Percentiles rank a stretch among this genome's conserved stretches.
phyloP scores from a whole-genome alignment of 2,113 vertebrate genomes.

The Pan paniscus region DNA sequence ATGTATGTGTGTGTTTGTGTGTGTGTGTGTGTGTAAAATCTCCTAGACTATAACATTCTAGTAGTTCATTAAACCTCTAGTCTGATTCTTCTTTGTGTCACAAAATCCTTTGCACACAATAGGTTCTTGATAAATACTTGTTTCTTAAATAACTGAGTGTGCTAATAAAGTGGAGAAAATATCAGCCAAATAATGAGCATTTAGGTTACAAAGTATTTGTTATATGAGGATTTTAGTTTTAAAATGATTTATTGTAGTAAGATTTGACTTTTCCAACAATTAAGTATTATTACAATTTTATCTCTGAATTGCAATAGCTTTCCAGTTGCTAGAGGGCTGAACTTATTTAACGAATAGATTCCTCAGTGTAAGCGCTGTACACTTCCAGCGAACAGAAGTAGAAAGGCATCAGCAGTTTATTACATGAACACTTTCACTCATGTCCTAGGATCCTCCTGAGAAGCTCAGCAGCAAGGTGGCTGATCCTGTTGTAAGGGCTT shows the following conservation, averaged over 20 bases:
- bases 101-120: background rate
- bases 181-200: background rate
- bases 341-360: background rate
- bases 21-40: no score
- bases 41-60: background rate
- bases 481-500: conserved; percentile 44
- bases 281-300: background rate
- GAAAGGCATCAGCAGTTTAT: background rate
- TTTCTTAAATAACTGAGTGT: background rate
- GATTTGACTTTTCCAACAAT: conserved; percentile 4
- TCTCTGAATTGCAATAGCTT: conserved; percentile 2
- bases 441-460: background rate
- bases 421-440: background rate
- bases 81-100: background rate
- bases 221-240: background rate
- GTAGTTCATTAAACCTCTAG: background rate
- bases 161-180: background rate
- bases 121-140: background rate
- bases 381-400: background rate
- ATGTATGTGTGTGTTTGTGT: background rate
- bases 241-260: background rate
- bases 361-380: background rate
- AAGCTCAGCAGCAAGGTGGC: background rate
- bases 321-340: background rate
- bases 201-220: background rate